phyloP scores from a whole-genome alignment of 2,888 invertebrate species.

The Anaspis maculata region DNA sequence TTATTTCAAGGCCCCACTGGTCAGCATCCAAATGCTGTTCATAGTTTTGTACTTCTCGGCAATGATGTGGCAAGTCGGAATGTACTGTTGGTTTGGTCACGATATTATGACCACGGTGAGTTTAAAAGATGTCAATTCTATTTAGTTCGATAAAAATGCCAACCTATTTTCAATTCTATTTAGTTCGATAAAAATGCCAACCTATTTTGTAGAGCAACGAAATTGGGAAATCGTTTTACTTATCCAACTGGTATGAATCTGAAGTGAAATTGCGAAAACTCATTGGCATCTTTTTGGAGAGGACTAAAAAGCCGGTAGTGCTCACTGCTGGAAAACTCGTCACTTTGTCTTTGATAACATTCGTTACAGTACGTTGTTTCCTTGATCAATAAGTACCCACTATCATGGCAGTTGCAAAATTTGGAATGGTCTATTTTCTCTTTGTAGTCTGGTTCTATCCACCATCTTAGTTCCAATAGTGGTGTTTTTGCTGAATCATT shows the following conservation, averaged over 20 bases:
- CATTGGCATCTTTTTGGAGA: conserved; percentile 41
- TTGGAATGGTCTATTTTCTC: too few relatives aligned
- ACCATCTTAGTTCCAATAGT: too few relatives aligned
- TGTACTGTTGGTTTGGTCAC: conserved; percentile 13
- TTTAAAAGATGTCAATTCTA: not conserved
- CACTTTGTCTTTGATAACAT: conserved; percentile 44
- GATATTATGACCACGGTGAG: conserved; percentile 11
- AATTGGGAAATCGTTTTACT: conserved; percentile 38
- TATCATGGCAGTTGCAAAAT: too few relatives aligned
- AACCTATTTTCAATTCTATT: not conserved
- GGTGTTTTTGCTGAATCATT: too few relatives aligned
- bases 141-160: too few relatives aligned
- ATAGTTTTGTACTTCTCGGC: conserved; percentile 7
- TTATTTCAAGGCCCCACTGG: conserved; percentile 7
- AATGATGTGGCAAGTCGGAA: conserved; percentile 10
- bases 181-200: not conserved
- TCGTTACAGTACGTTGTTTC: too few relatives aligned
- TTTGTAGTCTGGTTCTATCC: too few relatives aligned
- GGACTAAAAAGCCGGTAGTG: conserved; percentile 43
- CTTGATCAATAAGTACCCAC: too few relatives aligned
- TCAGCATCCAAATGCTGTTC: conserved; percentile 3
- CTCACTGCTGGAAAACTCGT: conserved; percentile 40
- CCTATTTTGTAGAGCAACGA: conserved; percentile 41
- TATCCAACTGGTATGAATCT: conserved; percentile 36
- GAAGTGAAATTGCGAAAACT: conserved; percentile 34